Evolutionary conservation across 2,888 invertebrate genomes (phyloP).

Genomic region (Drosophila diplacantha): DNA sequence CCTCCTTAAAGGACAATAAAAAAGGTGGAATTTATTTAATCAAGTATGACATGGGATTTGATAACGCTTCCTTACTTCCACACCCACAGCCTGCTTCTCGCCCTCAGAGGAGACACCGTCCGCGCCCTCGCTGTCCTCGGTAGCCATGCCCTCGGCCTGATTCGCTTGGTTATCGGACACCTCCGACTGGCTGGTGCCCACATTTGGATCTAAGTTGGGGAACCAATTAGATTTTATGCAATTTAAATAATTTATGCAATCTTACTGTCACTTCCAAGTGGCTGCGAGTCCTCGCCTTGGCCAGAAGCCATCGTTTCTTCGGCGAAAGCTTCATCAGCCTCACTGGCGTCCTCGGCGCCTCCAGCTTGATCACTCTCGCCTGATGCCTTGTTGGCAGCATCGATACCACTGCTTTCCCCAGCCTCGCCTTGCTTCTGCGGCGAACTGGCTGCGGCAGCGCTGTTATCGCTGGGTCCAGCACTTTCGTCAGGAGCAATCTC

Average conservation of each 20-base stretch:
- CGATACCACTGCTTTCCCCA: constrained; percentile 41
- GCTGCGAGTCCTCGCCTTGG: constrained; percentile 65
- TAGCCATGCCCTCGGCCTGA: constrained; percentile 68
- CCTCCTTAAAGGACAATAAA: constrained; percentile 80
- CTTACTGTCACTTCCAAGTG: constrained; percentile 71
- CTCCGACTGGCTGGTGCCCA: constrained; percentile 78
- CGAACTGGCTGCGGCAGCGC: constrained; percentile 45
- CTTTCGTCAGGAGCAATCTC: constrained; percentile 50
- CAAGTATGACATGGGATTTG: accelerated
- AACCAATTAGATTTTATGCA: not conserved
- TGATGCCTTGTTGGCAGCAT: constrained; percentile 46
- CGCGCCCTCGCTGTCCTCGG: constrained; percentile 76
- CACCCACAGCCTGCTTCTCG: constrained; percentile 80
- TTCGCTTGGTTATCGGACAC: constrained; percentile 76
- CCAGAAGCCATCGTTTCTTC: constrained; percentile 77
- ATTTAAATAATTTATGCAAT: not conserved
- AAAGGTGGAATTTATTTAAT: no score
- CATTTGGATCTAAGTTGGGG: constrained; percentile 63
- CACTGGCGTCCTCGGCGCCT: constrained; percentile 78
- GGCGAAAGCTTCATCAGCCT: constrained; percentile 68
- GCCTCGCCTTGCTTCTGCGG: constrained; percentile 52
- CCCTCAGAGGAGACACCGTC: constrained; percentile 82
- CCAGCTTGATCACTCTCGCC: constrained; percentile 43
- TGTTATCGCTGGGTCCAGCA: constrained; percentile 48
- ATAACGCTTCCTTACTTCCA: constrained; percentile 64